These are phyloP conservation scores for Kryphioiulus occultus DNA, from an alignment of 2,888 invertebrate genomes.

Conservation along the genomic window DNA sequence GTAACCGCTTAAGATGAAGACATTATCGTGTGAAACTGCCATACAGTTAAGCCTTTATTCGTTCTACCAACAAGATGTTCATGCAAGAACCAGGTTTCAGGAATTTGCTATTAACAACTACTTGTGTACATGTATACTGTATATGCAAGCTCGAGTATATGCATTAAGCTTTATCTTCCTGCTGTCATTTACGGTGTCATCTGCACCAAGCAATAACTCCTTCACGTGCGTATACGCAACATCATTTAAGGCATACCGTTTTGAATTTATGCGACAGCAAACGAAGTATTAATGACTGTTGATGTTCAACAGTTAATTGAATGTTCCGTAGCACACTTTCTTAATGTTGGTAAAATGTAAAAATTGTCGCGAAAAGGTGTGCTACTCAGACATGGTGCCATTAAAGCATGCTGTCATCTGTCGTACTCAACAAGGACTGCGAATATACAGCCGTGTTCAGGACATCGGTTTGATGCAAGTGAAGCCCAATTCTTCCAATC, in stretches of 20 bases:
- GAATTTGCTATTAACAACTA: neutral
- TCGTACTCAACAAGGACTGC: neutral
- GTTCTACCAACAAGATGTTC: too few species aligned
- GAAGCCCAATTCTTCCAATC: too few species aligned
- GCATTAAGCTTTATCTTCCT: neutral
- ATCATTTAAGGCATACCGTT: neutral
- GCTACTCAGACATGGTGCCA: neutral
- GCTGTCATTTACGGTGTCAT: neutral
- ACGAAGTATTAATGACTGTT: constrained; percentile 30
- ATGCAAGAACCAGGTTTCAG: too few species aligned
- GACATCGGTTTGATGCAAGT: too few species aligned
- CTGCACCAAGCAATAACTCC: neutral
- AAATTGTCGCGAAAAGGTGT: neutral
- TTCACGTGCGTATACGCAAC: neutral
- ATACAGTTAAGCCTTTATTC: too few species aligned
- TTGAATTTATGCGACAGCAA: constrained; percentile 19
- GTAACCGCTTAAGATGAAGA: too few species aligned
- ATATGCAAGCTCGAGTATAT: neutral
- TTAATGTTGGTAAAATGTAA: neutral
- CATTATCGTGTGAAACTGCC: too few species aligned
- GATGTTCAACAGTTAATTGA: constrained; percentile 17
- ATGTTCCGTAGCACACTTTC: neutral
- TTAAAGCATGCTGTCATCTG: neutral
- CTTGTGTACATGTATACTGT: neutral
- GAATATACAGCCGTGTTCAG: too few species aligned